Conservation (phyloP, 2,888 invertebrate genomes). For the Anticlea derivata region DNA sequence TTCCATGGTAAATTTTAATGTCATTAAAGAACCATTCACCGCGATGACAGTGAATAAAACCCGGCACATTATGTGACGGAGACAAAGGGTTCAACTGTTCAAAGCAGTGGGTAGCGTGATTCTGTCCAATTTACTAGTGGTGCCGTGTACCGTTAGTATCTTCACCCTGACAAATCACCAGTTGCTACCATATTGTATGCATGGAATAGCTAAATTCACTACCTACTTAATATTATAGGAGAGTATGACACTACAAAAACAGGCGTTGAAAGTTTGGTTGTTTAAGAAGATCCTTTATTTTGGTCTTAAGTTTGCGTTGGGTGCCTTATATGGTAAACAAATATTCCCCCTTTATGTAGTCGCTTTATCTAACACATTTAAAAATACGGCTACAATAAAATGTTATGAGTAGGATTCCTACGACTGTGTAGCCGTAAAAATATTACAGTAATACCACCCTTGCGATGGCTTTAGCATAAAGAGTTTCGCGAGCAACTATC, state of each 20-base stretch:
- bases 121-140: constrained; percentile 68
- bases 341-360: constrained; percentile 1
- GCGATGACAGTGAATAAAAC: constrained; percentile 40
- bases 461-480: constrained; percentile 28
- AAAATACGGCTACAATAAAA: constrained; percentile 26
- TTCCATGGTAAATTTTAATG: constrained; percentile 18
- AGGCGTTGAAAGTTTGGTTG: neutral
- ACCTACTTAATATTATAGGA: constrained; percentile 13
- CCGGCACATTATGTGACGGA: constrained; percentile 43
- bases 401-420: constrained; percentile 29
- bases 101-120: constrained; percentile 72
- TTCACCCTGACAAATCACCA: constrained; percentile 70
- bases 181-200: constrained; percentile 52
- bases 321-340: constrained; percentile 1
- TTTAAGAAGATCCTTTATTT: neutral
- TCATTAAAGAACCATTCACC: constrained; percentile 25
- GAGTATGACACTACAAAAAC: constrained; percentile 15
- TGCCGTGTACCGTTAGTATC: constrained; percentile 68
- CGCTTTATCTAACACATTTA: constrained; percentile 20
- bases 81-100: constrained; percentile 64
- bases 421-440: constrained; percentile 27
- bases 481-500: constrained; percentile 29
- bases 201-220: constrained; percentile 44
- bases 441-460: constrained; percentile 29
- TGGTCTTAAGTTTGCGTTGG: neutral